phyloP scores from a whole-genome alignment of 2,113 vertebrate species.

The Istiophorus platypterus region DNA sequence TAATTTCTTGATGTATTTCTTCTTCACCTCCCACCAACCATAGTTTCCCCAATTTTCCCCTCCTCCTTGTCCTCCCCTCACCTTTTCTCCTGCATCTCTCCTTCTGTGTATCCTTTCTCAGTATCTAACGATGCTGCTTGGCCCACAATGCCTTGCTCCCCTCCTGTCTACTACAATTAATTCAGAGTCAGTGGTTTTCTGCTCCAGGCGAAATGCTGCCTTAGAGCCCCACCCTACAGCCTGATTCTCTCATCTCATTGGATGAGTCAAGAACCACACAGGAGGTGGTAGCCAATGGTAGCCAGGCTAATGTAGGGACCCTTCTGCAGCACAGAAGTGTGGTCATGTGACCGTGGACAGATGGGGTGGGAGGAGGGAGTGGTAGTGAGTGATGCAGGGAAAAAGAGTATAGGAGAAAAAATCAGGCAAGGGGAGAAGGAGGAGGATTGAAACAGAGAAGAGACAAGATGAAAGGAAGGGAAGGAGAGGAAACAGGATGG shows the following conservation, averaged over 20 bases:
- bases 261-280: conserved; percentile 47
- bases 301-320: conserved; percentile 32
- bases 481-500: neutral
- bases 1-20: neutral
- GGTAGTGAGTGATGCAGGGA: conserved; percentile 35
- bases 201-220: conserved; percentile 68
- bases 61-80: neutral
- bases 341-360: conserved; percentile 77
- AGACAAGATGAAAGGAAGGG: neutral
- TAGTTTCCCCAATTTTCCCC: neutral
- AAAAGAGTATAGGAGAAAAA: neutral
- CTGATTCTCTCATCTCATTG: conserved; percentile 48
- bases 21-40: neutral
- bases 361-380: conserved; percentile 67
- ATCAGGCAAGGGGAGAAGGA: neutral
- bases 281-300: conserved; percentile 64
- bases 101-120: conserved; percentile 28
- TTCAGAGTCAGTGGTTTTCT: conserved; percentile 76
- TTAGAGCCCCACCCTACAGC: conserved; percentile 49
- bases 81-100: conserved; percentile 20
- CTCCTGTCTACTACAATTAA: conserved; percentile 80
- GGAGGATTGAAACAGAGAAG: neutral
- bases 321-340: conserved; percentile 69
- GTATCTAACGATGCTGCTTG: conserved; percentile 49
- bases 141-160: conserved; percentile 76